Evolutionary conservation across 1,140 invertebrate genomes (phyloP).

Genomic region (Samia ricini): DNA sequence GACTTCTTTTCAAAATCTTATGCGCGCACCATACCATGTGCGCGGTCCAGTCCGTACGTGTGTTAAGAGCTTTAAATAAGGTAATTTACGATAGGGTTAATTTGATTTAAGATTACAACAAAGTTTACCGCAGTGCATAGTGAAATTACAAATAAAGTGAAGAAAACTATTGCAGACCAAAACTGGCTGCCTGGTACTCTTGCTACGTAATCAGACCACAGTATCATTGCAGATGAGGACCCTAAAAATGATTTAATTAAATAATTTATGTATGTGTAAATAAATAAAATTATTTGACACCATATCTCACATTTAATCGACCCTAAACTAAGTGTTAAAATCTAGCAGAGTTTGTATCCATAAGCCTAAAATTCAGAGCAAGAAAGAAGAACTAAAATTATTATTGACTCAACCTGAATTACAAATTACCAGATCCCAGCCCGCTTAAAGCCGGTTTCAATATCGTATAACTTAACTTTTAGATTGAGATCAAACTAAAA

Average conservation of each 20-base stretch:
- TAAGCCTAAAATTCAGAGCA: too few relatives aligned
- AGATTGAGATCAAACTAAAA: too few relatives aligned
- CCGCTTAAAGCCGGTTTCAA: too few relatives aligned
- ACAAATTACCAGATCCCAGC: too few relatives aligned
- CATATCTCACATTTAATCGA: neutral
- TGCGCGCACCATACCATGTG: too few relatives aligned
- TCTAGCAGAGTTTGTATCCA: neutral
- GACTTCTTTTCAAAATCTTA: too few relatives aligned
- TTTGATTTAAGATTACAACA: neutral
- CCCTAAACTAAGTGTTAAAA: neutral
- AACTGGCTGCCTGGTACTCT: slow-evolving; percentile 63
- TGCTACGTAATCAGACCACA: slow-evolving; percentile 61
- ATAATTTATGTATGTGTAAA: neutral
- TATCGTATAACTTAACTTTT: too few relatives aligned
- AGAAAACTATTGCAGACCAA: slow-evolving; percentile 63
- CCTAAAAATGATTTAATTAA: slow-evolving; percentile 29
- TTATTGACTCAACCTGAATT: too few relatives aligned
- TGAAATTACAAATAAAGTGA: slow-evolving; percentile 50
- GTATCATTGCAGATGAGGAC: slow-evolving; percentile 45
- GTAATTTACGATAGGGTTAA: too few relatives aligned
- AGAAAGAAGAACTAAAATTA: too few relatives aligned
- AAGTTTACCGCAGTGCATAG: slow-evolving; percentile 46
- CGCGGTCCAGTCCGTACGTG: too few relatives aligned
- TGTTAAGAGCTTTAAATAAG: too few relatives aligned
- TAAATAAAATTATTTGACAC: neutral